phyloP scores from a whole-genome alignment of 35 echinoderm and acorn worm species.

The Eucidaris tribuloides region DNA sequence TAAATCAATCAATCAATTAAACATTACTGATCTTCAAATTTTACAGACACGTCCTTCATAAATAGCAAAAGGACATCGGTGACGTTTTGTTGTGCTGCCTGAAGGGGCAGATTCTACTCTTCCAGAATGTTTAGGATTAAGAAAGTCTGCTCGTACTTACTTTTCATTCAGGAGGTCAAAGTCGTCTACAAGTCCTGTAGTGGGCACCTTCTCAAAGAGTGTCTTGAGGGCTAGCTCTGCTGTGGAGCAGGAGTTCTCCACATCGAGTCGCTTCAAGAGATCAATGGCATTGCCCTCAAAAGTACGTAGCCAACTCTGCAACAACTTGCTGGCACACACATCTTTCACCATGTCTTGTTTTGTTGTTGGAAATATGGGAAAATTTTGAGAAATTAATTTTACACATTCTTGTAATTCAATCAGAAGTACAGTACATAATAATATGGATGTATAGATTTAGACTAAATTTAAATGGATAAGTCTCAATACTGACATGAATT shows the following conservation, averaged over 20 bases:
- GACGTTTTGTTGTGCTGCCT: no score
- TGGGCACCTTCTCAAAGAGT: constrained; percentile 56
- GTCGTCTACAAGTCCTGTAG: constrained; percentile 68
- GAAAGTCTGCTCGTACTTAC: constrained; percentile 66
- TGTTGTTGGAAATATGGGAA: not conserved
- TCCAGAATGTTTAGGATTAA: no score
- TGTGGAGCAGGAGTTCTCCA: constrained; percentile 73
- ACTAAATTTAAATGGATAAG: no score
- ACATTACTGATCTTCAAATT: no score
- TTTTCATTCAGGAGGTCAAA: constrained; percentile 90
- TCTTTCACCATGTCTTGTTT: constrained; percentile 59
- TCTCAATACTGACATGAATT: no score
- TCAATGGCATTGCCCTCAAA: constrained; percentile 91
- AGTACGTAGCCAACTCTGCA: constrained; percentile 80
- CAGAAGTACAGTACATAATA: not conserved
- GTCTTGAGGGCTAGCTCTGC: constrained; percentile 77
- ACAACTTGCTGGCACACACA: constrained; percentile 53
- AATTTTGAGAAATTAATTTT: not conserved
- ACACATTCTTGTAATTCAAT: not conserved
- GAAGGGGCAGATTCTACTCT: no score
- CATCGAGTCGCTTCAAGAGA: constrained; percentile 70
- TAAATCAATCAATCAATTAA: no score
- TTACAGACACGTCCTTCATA: no score
- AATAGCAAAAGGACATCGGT: no score
- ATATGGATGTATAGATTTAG: no score